A percentile compares a stretch with the other conserved stretches of the same genome.
phyloP scores from a whole-genome alignment of 2,113 vertebrate genomes.

The Prolemur simus region DNA sequence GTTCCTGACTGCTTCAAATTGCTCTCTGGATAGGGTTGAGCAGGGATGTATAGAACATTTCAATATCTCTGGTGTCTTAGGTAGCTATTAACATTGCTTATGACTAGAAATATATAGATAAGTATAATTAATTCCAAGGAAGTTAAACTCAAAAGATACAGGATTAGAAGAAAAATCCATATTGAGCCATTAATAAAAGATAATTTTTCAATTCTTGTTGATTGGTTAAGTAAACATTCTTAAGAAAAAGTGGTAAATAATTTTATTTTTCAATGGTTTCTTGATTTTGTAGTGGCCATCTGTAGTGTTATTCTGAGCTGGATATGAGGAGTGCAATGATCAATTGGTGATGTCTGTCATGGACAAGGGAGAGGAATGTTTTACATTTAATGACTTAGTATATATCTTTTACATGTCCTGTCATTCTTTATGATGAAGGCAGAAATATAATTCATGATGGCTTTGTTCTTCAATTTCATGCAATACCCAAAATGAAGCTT shows the following conservation, averaged over 20 bases:
- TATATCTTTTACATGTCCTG: neutral
- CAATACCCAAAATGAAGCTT: neutral
- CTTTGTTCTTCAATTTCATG: conserved; percentile 42
- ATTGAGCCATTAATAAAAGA: neutral
- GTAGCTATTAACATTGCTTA: neutral
- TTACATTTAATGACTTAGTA: neutral
- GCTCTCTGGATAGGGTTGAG: neutral
- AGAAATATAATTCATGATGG: conserved; percentile 27
- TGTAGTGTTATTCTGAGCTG: neutral
- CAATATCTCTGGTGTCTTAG: neutral
- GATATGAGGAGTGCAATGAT: neutral
- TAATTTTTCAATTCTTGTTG: conserved; percentile 26
- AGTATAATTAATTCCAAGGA: neutral
- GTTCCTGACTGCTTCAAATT: neutral
- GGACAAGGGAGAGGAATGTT: neutral
- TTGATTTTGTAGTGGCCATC: neutral
- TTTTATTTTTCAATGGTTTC: neutral
- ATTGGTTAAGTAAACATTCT: neutral
- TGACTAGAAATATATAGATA: neutral
- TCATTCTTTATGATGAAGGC: conserved; percentile 19
- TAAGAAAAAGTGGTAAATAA: neutral
- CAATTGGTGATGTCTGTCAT: neutral
- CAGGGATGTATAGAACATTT: neutral
- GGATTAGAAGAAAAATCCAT: neutral
- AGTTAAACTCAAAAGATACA: neutral